Evolutionary conservation across 92 coral and sea anemone species (phyloP).

Genomic region (Meandrina meandrites): DNA sequence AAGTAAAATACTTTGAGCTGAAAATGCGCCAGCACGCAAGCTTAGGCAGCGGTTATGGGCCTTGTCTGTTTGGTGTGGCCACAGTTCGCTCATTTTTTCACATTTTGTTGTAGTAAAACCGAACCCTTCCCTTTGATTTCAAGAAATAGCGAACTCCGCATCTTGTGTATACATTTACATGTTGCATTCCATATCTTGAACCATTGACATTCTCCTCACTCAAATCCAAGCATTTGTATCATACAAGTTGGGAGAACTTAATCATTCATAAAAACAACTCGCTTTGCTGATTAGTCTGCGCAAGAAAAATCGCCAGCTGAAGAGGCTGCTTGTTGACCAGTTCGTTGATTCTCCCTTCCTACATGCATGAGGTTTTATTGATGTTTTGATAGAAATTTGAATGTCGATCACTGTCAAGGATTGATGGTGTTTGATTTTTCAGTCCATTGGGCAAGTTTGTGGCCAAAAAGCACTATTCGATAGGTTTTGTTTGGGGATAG

Average conservation of each 20-base stretch:
- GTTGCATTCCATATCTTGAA: background rate
- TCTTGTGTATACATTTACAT: background rate
- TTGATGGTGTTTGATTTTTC: too few species aligned
- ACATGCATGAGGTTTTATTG: background rate
- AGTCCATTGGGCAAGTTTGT: background rate
- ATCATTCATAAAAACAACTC: background rate
- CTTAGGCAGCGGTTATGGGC: background rate
- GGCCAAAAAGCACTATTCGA: background rate
- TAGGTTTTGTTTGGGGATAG: background rate
- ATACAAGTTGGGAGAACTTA: background rate
- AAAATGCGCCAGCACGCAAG: background rate
- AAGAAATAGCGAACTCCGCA: background rate
- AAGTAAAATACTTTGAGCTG: conserved; percentile 12
- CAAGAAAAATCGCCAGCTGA: background rate
- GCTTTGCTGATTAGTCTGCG: background rate
- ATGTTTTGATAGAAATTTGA: too few species aligned
- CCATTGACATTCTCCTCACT: background rate
- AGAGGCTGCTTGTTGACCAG: background rate
- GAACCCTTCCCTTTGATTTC: background rate
- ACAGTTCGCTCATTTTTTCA: background rate
- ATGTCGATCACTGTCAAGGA: background rate
- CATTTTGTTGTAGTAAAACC: background rate
- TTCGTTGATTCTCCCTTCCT: background rate
- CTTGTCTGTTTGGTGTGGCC: background rate
- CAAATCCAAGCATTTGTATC: background rate